Percentiles rank a stretch among this genome's conserved stretches.
Conservation (phyloP, 2,113 vertebrate species). For the Pipa parva region DNA sequence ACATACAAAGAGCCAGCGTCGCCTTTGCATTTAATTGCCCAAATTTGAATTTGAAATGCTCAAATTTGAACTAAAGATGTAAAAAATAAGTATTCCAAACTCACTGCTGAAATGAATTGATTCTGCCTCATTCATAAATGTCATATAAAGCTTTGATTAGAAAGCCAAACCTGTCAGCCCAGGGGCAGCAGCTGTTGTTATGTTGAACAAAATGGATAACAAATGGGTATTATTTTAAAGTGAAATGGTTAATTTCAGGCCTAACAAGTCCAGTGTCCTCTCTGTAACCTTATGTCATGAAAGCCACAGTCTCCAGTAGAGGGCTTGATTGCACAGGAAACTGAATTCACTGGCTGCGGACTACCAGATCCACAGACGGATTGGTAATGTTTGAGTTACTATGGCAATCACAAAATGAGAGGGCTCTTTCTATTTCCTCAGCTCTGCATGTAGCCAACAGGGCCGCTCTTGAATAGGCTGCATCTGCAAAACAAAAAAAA, state of each 20-base stretch:
- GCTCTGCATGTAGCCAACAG: slow-evolving; percentile 89
- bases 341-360: slow-evolving; percentile 59
- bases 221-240: slow-evolving; percentile 91
- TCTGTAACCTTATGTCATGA: slow-evolving; percentile 77
- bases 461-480: slow-evolving; percentile 91
- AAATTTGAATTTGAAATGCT: slow-evolving; percentile 46
- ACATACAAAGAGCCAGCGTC: slow-evolving; percentile 18
- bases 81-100: slow-evolving; percentile 62
- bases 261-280: slow-evolving; percentile 78
- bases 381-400: slow-evolving; percentile 91
- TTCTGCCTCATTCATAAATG: slow-evolving; percentile 71
- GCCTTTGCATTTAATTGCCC: slow-evolving; percentile 49
- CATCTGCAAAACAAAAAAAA: slow-evolving; percentile 94
- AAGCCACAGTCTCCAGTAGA: slow-evolving; percentile 80
- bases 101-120: slow-evolving; percentile 62
- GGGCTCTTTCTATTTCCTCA: slow-evolving; percentile 81
- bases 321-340: slow-evolving; percentile 81
- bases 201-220: slow-evolving; percentile 83
- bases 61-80: slow-evolving; percentile 14
- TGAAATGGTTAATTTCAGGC: slow-evolving; percentile 79
- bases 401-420: slow-evolving; percentile 86
- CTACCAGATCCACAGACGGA: slow-evolving; percentile 64
- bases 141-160: slow-evolving; percentile 65
- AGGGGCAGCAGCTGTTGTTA: slow-evolving; percentile 78
- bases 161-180: slow-evolving; percentile 66